Conservation (phyloP, 2,113 vertebrate genomes). For the Odontesthes bonariensis region DNA sequence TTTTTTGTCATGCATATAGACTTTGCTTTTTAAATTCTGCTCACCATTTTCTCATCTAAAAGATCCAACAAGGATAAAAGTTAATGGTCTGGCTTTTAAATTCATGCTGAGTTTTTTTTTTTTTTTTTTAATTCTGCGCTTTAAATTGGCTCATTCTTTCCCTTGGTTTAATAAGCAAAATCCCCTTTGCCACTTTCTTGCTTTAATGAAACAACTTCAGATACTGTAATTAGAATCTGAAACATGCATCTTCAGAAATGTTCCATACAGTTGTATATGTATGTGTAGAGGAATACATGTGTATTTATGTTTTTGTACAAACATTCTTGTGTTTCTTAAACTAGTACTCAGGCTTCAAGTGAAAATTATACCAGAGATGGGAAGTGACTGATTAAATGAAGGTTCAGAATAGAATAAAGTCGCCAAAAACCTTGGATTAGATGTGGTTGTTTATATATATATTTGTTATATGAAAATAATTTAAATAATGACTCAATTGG, state of each 20-base stretch:
- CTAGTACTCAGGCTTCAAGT: not conserved
- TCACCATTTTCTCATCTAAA: conserved; percentile 23
- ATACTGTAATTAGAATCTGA: not conserved
- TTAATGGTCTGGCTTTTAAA: conserved; percentile 29
- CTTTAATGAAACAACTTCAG: not conserved
- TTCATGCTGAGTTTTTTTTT: conserved; percentile 13
- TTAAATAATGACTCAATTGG: too few relatives aligned
- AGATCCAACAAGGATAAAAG: conserved; percentile 15
- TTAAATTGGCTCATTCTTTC: conserved; percentile 17
- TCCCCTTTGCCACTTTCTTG: conserved; percentile 1
- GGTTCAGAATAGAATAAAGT: not conserved
- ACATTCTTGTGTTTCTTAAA: not conserved
- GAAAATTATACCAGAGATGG: not conserved
- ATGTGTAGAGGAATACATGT: not conserved
- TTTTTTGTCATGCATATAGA: conserved; percentile 47
- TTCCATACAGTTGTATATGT: not conserved
- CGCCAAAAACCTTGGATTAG: too few relatives aligned
- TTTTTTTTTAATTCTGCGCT: conserved; percentile 2
- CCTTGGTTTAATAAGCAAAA: conserved; percentile 8
- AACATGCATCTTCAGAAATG: not conserved
- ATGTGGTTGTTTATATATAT: too few relatives aligned
- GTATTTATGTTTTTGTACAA: not conserved
- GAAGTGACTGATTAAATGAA: not conserved
- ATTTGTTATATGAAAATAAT: too few relatives aligned
- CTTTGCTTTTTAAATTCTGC: conserved; percentile 54